Conservation (phyloP, 2,113 vertebrate genomes). For the Tretioscincus oriximinensis region DNA sequence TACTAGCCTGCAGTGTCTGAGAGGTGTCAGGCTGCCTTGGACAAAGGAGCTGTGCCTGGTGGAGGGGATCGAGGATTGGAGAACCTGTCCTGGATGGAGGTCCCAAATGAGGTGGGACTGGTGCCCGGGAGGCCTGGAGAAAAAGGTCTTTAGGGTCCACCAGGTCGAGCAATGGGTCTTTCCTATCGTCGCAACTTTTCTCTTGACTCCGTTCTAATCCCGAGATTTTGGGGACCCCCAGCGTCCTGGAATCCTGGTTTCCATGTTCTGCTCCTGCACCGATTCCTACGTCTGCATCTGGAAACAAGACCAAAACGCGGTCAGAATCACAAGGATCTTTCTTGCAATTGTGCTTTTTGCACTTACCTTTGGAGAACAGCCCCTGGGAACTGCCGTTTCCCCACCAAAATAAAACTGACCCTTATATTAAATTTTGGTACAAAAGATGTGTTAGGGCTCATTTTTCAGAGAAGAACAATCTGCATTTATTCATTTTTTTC, state of each 20-base stretch:
- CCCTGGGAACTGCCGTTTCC: too few relatives aligned
- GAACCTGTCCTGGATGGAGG: constrained; percentile 63
- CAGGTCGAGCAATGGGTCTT: constrained; percentile 76
- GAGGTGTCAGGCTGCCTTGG: constrained; percentile 60
- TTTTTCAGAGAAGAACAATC: too few relatives aligned
- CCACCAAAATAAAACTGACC: too few relatives aligned
- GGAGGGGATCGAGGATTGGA: constrained; percentile 62
- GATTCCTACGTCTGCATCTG: constrained; percentile 86
- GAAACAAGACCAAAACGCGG: constrained; percentile 10
- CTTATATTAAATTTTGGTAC: too few relatives aligned
- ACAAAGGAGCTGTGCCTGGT: constrained; percentile 46
- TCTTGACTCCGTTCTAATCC: constrained; percentile 98
- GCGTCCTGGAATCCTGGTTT: constrained; percentile 84
- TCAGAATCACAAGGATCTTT: not conserved
- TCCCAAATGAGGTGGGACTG: constrained; percentile 57
- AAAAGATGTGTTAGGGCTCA: too few relatives aligned
- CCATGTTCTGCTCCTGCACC: constrained; percentile 82
- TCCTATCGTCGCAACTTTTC: constrained; percentile 89
- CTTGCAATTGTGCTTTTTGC: too few relatives aligned
- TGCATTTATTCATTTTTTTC: too few relatives aligned
- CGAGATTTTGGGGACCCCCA: constrained; percentile 88
- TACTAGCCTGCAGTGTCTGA: constrained; percentile 69
- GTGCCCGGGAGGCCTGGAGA: constrained; percentile 61
- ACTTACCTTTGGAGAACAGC: too few relatives aligned
- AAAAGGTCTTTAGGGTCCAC: constrained; percentile 75